These are phyloP conservation scores for Actinemys pallida DNA, from an alignment of 2,113 vertebrate genomes.

Conservation along the genomic window DNA sequence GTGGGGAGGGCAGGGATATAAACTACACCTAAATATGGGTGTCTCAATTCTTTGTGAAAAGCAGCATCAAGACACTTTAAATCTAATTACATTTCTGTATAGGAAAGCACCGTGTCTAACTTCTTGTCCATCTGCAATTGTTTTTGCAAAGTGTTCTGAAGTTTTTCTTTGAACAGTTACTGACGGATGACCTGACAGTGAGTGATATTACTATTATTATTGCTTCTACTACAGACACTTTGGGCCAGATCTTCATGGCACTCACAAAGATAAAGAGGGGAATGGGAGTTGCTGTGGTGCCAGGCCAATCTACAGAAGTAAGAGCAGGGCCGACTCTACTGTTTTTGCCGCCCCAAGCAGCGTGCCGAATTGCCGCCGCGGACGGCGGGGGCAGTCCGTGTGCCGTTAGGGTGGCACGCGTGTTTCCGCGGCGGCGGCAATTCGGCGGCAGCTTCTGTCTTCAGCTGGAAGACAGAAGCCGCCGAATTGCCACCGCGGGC, in stretches of 20 bases:
- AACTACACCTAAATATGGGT: neutral
- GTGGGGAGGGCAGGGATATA: neutral
- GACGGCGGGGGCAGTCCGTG: too few species aligned
- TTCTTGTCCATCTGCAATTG: neutral
- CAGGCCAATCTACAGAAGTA: neutral
- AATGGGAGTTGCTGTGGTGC: conserved; percentile 4
- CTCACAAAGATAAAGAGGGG: conserved; percentile 2
- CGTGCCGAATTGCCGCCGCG: too few species aligned
- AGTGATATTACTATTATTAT: neutral
- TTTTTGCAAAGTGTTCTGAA: neutral
- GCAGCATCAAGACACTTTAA: fast-evolving
- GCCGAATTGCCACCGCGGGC: too few species aligned
- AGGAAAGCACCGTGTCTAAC: neutral
- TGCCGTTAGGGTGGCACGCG: too few species aligned
- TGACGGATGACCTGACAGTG: neutral
- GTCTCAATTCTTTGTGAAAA: neutral
- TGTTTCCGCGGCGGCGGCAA: too few species aligned
- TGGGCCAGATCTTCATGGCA: neutral
- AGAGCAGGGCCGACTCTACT: neutral
- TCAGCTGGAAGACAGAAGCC: too few species aligned
- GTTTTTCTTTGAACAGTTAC: neutral
- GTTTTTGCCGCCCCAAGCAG: too few species aligned
- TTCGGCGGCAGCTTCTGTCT: too few species aligned
- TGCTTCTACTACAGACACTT: neutral
- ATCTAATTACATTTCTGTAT: fast-evolving